Evolutionary conservation across 53 echinoderm and acorn worm genomes (phyloP).

Genomic region (Echinarachnius parma): DNA sequence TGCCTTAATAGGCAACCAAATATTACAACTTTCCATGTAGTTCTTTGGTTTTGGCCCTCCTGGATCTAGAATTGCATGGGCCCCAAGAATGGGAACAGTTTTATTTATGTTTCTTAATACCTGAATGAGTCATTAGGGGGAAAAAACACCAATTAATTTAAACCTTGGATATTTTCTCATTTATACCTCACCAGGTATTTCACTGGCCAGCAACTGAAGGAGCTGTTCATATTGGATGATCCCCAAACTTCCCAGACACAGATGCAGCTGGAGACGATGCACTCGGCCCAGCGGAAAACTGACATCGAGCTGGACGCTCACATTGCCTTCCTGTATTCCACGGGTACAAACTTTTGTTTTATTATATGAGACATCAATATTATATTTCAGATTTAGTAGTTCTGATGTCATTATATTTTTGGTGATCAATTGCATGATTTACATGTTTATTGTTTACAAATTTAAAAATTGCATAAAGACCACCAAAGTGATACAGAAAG

Average conservation of each 20-base stretch:
- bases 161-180: background rate
- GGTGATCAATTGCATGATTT: background rate
- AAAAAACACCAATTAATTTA: background rate
- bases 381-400: no score
- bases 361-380: no score
- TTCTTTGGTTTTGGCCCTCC: no score
- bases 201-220: slow-evolving; percentile 70
- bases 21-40: no score
- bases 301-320: slow-evolving; percentile 68
- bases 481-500: no score
- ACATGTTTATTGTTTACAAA: background rate
- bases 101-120: no score
- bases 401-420: no score
- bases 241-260: slow-evolving; percentile 71
- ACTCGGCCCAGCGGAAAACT: slow-evolving; percentile 60
- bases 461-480: background rate
- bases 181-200: slow-evolving; percentile 58
- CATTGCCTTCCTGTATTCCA: slow-evolving; percentile 81
- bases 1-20: no score
- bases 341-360: slow-evolving; percentile 44
- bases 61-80: no score
- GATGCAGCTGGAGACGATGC: slow-evolving; percentile 67
- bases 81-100: no score
- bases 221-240: slow-evolving; percentile 81
- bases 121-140: no score